These are phyloP conservation scores for Rousettus madagascariensis DNA, from an alignment of 2,797 vertebrate genomes.

Conservation along the genomic window DNA sequence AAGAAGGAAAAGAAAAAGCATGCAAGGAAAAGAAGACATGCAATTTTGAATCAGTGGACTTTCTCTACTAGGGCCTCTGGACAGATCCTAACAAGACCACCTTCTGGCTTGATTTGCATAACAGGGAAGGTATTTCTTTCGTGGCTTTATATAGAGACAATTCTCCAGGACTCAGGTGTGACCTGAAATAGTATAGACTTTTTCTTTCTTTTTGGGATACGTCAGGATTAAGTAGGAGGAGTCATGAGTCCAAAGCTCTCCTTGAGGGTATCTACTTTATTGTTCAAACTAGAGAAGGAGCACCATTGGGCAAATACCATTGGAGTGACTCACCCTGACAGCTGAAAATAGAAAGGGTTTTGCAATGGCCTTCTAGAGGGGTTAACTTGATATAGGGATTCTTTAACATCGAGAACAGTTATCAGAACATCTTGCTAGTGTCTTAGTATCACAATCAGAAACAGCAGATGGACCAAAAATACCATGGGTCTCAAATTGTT, in stretches of 20 bases:
- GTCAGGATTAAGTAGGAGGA: neutral
- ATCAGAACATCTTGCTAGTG: neutral
- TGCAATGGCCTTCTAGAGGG: neutral
- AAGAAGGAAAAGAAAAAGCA: slow-evolving; percentile 41
- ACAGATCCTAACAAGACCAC: neutral
- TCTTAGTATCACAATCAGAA: slow-evolving; percentile 16
- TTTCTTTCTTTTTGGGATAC: neutral
- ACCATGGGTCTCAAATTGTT: neutral
- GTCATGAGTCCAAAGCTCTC: neutral
- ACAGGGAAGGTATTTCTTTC: neutral
- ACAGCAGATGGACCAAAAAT: neutral
- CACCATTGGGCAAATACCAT: neutral
- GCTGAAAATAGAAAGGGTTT: neutral
- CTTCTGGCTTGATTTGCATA: neutral
- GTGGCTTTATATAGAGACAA: neutral
- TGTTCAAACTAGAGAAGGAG: neutral
- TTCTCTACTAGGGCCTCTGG: neutral
- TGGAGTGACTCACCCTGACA: neutral
- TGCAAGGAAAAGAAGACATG: neutral
- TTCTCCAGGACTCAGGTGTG: neutral
- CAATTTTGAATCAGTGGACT: neutral
- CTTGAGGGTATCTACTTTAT: neutral
- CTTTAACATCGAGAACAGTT: neutral
- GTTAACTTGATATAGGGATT: neutral
- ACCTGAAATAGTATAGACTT: neutral